Evolutionary conservation across 2,797 vertebrate genomes (phyloP).

Genomic region (Coranthus polyacanthus): DNA sequence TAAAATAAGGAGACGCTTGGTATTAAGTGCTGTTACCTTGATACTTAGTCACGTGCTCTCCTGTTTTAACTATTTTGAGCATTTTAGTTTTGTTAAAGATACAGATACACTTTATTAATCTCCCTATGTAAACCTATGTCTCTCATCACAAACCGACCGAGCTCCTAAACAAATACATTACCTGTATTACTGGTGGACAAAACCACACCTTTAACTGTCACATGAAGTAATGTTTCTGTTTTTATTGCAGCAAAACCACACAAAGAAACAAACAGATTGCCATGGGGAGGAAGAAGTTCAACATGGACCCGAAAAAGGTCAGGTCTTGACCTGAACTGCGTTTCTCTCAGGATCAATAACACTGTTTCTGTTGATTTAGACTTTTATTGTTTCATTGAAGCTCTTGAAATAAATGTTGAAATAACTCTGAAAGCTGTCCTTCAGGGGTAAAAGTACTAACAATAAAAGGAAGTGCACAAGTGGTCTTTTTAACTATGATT

Average conservation of each 20-base stretch:
- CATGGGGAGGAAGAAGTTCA: slow-evolving; percentile 96
- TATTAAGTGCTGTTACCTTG: slow-evolving; percentile 5
- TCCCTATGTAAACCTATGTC: slow-evolving; percentile 6
- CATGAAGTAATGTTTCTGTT: slow-evolving; percentile 27
- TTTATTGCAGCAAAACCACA: slow-evolving; percentile 89
- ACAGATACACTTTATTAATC: too few species aligned
- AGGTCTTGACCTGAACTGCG: too few species aligned
- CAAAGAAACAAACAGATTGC: slow-evolving; percentile 94
- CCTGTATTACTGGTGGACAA: slow-evolving; percentile 3
- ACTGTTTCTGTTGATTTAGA: slow-evolving; percentile 1
- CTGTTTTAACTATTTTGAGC: too few species aligned
- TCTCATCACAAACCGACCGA: slow-evolving; percentile 24
- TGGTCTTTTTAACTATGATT: background rate
- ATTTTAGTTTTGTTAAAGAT: slow-evolving; percentile 6
- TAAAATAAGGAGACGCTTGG: background rate
- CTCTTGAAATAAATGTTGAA: slow-evolving; percentile 6
- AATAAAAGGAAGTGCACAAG: background rate
- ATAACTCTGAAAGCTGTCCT: background rate
- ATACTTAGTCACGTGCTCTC: slow-evolving; percentile 17
- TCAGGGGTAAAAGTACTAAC: slow-evolving; percentile 2
- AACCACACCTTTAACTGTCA: slow-evolving; percentile 30
- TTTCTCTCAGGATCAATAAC: slow-evolving; percentile 9
- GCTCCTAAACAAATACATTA: slow-evolving; percentile 44
- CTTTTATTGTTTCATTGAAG: background rate
- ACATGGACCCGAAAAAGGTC: slow-evolving; percentile 96